Conservation (phyloP, 2,888 invertebrate species). For the Caenorhabditis wallacei region DNA sequence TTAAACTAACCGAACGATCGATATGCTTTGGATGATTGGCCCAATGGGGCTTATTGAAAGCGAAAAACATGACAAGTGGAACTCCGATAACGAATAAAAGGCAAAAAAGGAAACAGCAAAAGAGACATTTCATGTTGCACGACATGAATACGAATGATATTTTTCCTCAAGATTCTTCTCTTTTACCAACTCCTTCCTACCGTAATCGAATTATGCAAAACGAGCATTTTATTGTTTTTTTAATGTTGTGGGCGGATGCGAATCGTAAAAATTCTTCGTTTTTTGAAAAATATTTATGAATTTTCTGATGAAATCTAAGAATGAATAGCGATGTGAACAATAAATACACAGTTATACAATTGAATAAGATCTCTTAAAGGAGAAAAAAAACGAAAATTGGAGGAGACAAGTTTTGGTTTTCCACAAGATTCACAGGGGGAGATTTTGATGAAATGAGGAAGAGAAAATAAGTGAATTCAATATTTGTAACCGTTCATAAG, state of each 20-base stretch:
- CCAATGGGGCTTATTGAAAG: background rate
- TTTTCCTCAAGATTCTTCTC: background rate
- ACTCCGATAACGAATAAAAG: background rate
- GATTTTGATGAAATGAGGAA: too few relatives aligned
- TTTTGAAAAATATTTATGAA: background rate
- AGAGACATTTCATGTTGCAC: slow-evolving; percentile 1
- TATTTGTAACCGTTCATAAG: too few relatives aligned
- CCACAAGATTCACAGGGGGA: too few relatives aligned
- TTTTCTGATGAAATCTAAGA: background rate
- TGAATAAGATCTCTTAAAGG: background rate
- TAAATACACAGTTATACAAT: too few relatives aligned
- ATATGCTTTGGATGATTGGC: background rate
- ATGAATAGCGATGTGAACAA: background rate
- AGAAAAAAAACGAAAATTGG: background rate
- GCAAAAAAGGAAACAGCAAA: background rate
- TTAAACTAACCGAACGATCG: background rate
- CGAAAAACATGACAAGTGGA: background rate
- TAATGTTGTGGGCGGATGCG: background rate
- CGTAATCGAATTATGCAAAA: slow-evolving; percentile 19
- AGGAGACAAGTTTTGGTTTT: background rate
- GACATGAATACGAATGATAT: background rate
- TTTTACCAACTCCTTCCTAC: background rate
- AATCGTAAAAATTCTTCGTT: background rate
- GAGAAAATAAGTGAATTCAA: too few relatives aligned
- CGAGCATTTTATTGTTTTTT: slow-evolving; percentile 12